Percentiles rank a stretch among this genome's conserved stretches.
These are phyloP conservation scores for Prietella phreatophila DNA, from an alignment of 2,113 vertebrate species.

Conservation along the genomic window DNA sequence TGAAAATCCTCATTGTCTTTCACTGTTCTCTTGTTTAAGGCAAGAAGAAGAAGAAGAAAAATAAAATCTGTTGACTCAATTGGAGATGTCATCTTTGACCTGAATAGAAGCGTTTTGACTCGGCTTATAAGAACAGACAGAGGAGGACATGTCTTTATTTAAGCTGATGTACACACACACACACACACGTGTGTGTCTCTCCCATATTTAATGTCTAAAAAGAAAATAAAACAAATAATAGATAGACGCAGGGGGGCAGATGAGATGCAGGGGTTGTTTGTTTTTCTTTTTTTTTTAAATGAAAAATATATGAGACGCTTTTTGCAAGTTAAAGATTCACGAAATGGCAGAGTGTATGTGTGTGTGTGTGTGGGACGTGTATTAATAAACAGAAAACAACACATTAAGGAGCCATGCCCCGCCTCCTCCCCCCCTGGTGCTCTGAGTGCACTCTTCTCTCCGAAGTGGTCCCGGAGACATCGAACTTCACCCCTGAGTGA, in stretches of 20 bases:
- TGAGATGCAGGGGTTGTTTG: constrained; percentile 59
- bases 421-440: not conserved
- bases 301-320: constrained; percentile 98
- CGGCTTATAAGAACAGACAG: constrained; percentile 96
- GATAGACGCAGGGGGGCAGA: constrained; percentile 56
- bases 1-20: constrained; percentile 82
- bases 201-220: constrained; percentile 86
- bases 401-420: constrained; percentile 59
- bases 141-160: constrained; percentile 95
- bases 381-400: constrained; percentile 65
- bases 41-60: constrained; percentile 54
- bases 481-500: constrained; percentile 46
- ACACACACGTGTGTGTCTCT: constrained; percentile 80
- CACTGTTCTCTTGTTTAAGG: constrained; percentile 71
- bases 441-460: constrained; percentile 46
- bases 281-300: constrained; percentile 76
- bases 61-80: constrained; percentile 96
- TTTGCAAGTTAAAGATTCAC: constrained; percentile 85
- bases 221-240: constrained; percentile 86
- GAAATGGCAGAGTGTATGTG: constrained; percentile 46
- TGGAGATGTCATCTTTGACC: constrained; percentile 96
- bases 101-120: constrained; percentile 96
- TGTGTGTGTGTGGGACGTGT: constrained; percentile 27
- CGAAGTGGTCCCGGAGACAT: constrained; percentile 46
- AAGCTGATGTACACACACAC: constrained; percentile 89